Conservation (phyloP, 2,797 vertebrate species). For the Pristis pectinata region DNA sequence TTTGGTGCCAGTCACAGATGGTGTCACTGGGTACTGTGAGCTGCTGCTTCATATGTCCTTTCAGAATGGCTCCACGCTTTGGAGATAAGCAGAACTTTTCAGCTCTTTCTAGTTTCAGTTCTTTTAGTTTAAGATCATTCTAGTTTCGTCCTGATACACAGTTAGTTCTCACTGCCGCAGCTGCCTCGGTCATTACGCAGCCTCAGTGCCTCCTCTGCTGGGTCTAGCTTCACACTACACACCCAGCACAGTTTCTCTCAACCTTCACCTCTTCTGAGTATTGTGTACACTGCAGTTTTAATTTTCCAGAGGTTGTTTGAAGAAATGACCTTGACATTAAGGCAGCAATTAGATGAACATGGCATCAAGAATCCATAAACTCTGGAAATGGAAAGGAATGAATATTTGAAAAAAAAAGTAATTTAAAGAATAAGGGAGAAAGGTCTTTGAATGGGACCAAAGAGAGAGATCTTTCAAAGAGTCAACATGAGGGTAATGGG, state of each 20-base stretch:
- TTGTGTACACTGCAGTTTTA: not conserved
- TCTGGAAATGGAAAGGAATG: not conserved
- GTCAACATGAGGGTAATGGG: not conserved
- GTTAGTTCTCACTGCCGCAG: not conserved
- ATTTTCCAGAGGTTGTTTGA: not conserved
- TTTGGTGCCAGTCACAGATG: no score
- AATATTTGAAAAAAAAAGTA: not conserved
- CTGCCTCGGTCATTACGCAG: not conserved
- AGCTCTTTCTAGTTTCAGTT: not conserved
- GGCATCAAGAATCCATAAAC: not conserved
- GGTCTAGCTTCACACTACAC: not conserved
- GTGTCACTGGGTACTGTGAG: no score
- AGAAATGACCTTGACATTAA: no score
- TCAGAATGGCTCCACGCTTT: not conserved
- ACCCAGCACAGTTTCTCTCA: not conserved
- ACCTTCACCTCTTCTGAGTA: not conserved
- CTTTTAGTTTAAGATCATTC: no score
- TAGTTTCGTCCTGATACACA: no score
- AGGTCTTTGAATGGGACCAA: not conserved
- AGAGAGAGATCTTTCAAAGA: not conserved
- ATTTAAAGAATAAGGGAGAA: not conserved
- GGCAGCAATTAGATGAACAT: no score
- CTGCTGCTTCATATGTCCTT: not conserved
- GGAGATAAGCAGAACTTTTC: not conserved
- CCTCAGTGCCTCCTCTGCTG: slow-evolving; percentile 3